Percentiles rank a stretch among this genome's conserved stretches.
Conservation (phyloP, 2,113 vertebrate species). For the Strix uralensis region DNA sequence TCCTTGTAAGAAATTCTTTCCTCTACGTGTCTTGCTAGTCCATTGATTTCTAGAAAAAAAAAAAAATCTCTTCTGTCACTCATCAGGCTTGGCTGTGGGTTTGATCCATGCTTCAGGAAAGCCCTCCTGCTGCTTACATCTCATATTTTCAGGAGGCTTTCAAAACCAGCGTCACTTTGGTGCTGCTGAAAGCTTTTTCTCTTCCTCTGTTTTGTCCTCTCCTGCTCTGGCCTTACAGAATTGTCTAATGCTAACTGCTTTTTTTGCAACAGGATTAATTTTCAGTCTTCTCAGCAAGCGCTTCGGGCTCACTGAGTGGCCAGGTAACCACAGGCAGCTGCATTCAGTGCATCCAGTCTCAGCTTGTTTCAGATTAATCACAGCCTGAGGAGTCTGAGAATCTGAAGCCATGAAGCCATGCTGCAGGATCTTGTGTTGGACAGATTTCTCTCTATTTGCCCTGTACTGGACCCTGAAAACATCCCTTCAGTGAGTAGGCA, state of each 20-base stretch:
- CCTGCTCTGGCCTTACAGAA: not conserved
- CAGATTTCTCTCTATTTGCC: not conserved
- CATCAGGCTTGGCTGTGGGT: not conserved
- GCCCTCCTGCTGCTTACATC: not conserved
- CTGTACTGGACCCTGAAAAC: not conserved
- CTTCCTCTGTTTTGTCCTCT: not conserved
- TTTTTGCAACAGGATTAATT: not conserved
- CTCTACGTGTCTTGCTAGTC: not conserved
- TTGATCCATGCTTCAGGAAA: not conserved
- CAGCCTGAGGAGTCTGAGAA: not conserved
- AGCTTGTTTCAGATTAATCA: not conserved
- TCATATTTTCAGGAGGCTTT: not conserved
- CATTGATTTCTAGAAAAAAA: not conserved
- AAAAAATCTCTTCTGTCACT: not conserved
- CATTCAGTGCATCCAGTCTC: not conserved
- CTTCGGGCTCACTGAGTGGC: rapidly evolving
- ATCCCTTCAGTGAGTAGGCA: not conserved
- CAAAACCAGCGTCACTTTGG: not conserved
- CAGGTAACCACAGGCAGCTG: not conserved
- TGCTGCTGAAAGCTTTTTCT: not conserved
- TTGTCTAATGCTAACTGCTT: not conserved
- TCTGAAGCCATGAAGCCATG: not conserved
- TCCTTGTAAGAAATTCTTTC: not conserved
- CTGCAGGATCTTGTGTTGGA: not conserved
- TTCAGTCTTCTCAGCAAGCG: rapidly evolving